Evolutionary conservation across 2,888 invertebrate species (phyloP).

Genomic region (Ormia ochracea): DNA sequence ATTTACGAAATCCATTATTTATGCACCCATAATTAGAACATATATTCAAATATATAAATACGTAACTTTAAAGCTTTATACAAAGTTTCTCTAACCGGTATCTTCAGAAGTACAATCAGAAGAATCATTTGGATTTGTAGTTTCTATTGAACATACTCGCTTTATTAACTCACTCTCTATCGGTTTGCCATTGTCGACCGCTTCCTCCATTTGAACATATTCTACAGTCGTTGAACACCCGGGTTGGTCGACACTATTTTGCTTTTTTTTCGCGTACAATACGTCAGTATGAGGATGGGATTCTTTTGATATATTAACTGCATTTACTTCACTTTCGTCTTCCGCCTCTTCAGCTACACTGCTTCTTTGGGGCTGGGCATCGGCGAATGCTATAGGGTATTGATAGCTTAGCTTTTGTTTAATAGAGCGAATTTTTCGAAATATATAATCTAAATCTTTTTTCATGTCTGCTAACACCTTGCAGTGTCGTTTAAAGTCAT

Average conservation of each 20-base stretch:
- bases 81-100: conserved; percentile 73
- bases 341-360: conserved; percentile 78
- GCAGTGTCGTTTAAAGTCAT: conserved; percentile 94
- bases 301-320: conserved; percentile 66
- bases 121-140: conserved; percentile 81
- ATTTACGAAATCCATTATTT: too few species aligned
- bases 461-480: conserved; percentile 92
- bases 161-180: conserved; percentile 75
- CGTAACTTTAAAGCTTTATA: neutral
- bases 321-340: conserved; percentile 73
- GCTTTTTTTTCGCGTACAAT: conserved; percentile 11
- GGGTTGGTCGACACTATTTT: conserved; percentile 52
- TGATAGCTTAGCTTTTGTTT: conserved; percentile 87
- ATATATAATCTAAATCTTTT: conserved; percentile 95
- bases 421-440: conserved; percentile 90
- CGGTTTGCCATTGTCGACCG: conserved; percentile 75
- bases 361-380: conserved; percentile 78
- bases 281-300: neutral
- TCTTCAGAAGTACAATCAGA: conserved; percentile 82
- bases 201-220: conserved; percentile 77
- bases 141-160: conserved; percentile 80
- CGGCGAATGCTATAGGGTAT: conserved; percentile 83
- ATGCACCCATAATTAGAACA: too few species aligned
- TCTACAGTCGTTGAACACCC: conserved; percentile 73
- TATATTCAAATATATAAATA: neutral